Base-by-base conservation (phyloP, 2,797 vertebrate species). In the Sebastes vulpes region DNA sequence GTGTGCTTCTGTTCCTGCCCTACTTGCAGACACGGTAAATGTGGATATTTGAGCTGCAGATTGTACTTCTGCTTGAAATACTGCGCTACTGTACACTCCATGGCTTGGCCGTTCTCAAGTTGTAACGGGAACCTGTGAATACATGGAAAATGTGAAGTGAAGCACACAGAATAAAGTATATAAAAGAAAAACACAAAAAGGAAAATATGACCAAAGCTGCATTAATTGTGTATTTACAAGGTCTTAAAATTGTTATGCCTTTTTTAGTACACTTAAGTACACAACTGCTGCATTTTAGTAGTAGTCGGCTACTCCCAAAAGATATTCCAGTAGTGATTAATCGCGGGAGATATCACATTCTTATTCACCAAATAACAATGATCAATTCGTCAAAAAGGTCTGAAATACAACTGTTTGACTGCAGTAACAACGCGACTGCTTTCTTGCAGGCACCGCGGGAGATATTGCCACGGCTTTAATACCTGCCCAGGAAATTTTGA, bases 41-140 rank as follows among this genome's bases (percentile, higher is more conserved):
- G 98, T 23, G 98, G 98, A 78, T 99, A 99, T 91, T 99, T 99
- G 78, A 99, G 96, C 91, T 99, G 99, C 82, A 99, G 96, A 82
- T 97, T 99, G 94, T 99, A 99, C 87, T 99, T 99, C 92, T 99
- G 98, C 89, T 99, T 99, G 93, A 99, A 99, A 92, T 99, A 99
- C 86, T 99, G 98, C 76, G 98, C 98, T 79, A 99, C 98, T 31
- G 98, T 99, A 89, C 99, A 99, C 95, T 99, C 99, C 98, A 99
- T 99, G 70, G 99, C 98, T 91, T 99, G 99, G 76, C 99, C 99
- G 29, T 99, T 99, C 96, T 99, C 99, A 72, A 99, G 95, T 96
- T 99, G 99, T 89, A 99, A 91, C 71, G 99, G 99, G 92, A 99
- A 99, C 90, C 99, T 99, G 93, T 4, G 63, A 59, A 74, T 9